Evolutionary conservation across 37 sponge, comb jelly and placozoan genomes (phyloP).

Genomic region (Sycon ciliatum): DNA sequence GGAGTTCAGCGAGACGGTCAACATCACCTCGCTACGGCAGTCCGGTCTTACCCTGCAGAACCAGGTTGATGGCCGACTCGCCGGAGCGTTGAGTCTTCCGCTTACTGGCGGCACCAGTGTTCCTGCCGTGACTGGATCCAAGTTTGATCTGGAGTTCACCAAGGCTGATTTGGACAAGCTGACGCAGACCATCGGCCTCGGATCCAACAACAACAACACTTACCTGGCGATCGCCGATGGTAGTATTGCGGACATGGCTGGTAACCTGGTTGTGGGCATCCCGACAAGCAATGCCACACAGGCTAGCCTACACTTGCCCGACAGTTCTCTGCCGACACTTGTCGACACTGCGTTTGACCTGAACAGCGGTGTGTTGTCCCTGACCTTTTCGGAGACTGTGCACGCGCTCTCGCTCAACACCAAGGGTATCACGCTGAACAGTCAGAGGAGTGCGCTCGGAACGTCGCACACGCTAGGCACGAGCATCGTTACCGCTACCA

Average conservation of each 20-base stretch:
- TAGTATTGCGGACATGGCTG: constrained; percentile 53
- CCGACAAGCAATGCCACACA: constrained; percentile 14
- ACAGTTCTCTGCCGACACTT: constrained; percentile 42
- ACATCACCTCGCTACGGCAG: constrained; percentile 33
- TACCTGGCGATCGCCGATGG: constrained; percentile 21
- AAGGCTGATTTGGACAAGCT: too few species aligned
- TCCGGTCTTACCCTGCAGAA: constrained; percentile 41
- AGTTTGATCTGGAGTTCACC: too few species aligned
- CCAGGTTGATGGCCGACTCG: background rate
- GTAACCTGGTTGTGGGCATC: constrained; percentile 41
- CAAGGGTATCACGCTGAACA: constrained; percentile 30
- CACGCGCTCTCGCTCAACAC: constrained; percentile 30
- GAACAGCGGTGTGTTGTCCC: too few species aligned
- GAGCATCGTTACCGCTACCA: constrained; percentile 19
- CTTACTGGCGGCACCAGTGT: constrained; percentile 48
- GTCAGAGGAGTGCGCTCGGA: constrained; percentile 15
- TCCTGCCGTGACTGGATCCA: constrained; percentile 27
- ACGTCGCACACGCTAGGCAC: too few species aligned
- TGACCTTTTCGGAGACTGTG: constrained; percentile 80
- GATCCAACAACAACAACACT: too few species aligned
- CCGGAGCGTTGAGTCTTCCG: too few species aligned
- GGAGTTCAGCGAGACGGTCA: constrained; percentile 68
- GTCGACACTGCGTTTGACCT: constrained; percentile 65
- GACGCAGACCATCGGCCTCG: too few species aligned
- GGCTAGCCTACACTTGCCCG: too few species aligned